Evolutionary conservation across 2,888 invertebrate genomes (phyloP), one percentile per base, ranked within the genome.

Genomic region (Tetragonisca angustula): DNA sequence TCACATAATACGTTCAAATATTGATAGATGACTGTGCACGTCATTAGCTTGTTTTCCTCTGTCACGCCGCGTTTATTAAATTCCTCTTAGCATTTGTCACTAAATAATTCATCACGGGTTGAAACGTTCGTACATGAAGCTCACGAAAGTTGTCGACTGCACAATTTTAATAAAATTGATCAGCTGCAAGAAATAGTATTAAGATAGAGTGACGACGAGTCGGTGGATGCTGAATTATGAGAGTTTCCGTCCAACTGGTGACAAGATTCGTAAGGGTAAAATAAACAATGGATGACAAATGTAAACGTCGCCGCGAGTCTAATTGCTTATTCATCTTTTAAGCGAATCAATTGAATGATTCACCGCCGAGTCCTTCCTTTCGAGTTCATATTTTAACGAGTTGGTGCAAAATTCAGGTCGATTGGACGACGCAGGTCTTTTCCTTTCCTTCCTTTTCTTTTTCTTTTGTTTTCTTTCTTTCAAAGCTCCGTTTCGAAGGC

Each of bases 311-410:
- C 70, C 43, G 24, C 43, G 67, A 15, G 32, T 56, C 49, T 65
- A 81, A 83, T 83, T 83, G 82, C 72, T 78, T 78, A 78, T 83
- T 83, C 70, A 78, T 82, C 61, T 1, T 61, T 67, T 61, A 74
- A 56, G 78, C 84, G 82, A 74, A 75, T 67, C 73, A 61, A 74
- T 78, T 84, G 70, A 74, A 54, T 59, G 81, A 77, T 17, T 74
- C 82, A 67, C 11, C 24, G 36, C 24, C n/a, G n/a, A n/a, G 54
- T 27, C 32, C 50, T 62, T 61, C 5, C 32, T 56, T 62, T 54
- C 4, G 19, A 72, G 56, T 54, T 69, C 36, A 36, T 32, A 59
- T 21, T 69, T 74, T 27, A 69, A 69, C 19, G 56, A 78, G 27
- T 36, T 56, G 19, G 52, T 24, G 52, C 36, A 27, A 68, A 49